Base-by-base conservation (phyloP, 30 jellyfish, hydroid and myxozoan species). In the Mastigias papua region DNA sequence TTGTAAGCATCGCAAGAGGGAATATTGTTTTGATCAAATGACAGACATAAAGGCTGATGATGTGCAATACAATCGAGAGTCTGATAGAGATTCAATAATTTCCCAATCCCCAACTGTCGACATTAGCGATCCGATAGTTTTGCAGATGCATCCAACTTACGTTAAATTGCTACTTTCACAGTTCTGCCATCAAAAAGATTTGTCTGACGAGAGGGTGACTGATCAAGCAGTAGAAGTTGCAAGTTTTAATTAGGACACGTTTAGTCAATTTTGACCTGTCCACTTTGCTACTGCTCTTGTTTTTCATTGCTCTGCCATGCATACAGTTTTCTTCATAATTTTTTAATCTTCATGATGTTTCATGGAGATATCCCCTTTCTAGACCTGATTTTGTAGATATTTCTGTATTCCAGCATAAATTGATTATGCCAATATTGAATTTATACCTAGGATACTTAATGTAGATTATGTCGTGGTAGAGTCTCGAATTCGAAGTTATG, bases 91-190 rank as follows among this genome's bases (percentile, higher is more conserved):
- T 26, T 70, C 61, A 20, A 20, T 78, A 23, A 57, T n/a, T 48
- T 66, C 73, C 32, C 61, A 73, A 49, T 34, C 80, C 3, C 3
- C 69, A 4, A 17, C 68, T 23, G 35, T 62, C 35, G 66, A 57
- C 32, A 42, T 57, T 48, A 57, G 64, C 34, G 48, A 50, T 34
- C 80, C 92, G 17, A 31, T 83, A 20, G 50, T 19, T 3, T 37
- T 83, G 32, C 86, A 83, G 54, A 69, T 83, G 86, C 66, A 73
- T 46, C 92, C 92, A 51, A 51, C 78, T 25, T 58, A 58, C 25
- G 80, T 86, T 10, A 32, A 34, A 22, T 48, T 83, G 34, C 51
- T 83, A 25, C 60, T 83, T 42, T 83, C 92, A 29, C 81, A 83
- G 72, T 83, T 83, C 54, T 32, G 23, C 6, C 63, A 22, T 49